Evolutionary conservation across 2,888 invertebrate species (phyloP).

Genomic region (Ligdia adustata): DNA sequence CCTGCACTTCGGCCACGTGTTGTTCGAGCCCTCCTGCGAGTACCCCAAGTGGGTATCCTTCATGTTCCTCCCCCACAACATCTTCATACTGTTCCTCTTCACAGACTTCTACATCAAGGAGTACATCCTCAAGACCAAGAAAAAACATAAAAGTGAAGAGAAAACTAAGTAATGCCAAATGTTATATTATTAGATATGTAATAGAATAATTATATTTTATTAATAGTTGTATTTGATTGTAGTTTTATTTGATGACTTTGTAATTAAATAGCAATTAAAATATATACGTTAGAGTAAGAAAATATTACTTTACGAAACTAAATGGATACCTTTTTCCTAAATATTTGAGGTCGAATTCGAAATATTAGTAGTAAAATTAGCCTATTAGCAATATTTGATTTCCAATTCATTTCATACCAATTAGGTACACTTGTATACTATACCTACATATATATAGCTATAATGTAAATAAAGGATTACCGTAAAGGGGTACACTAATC

Average conservation of each 20-base stretch:
- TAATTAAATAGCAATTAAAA: too few species aligned
- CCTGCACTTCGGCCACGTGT: slow-evolving; percentile 82
- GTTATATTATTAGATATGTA: slow-evolving; percentile 18
- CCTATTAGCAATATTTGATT: too few species aligned
- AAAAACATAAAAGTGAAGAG: slow-evolving; percentile 33
- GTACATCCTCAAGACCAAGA: slow-evolving; percentile 83
- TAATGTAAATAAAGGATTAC: too few species aligned
- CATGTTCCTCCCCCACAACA: slow-evolving; percentile 86
- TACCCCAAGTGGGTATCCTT: slow-evolving; percentile 85
- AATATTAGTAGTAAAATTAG: too few species aligned
- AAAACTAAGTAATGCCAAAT: slow-evolving; percentile 30
- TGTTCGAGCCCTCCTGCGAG: slow-evolving; percentile 83
- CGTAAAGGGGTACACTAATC: too few species aligned
- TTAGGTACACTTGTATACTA: too few species aligned
- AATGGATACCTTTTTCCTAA: too few species aligned
- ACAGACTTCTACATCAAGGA: slow-evolving; percentile 87
- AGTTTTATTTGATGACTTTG: slow-evolving; percentile 2
- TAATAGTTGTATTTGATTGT: slow-evolving; percentile 13
- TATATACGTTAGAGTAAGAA: too few species aligned
- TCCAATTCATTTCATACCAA: too few species aligned
- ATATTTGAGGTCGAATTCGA: too few species aligned
- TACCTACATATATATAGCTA: too few species aligned
- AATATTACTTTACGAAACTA: too few species aligned
- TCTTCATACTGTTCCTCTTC: slow-evolving; percentile 87
- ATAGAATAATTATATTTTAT: neutral